Evolutionary conservation across 2,888 invertebrate genomes (phyloP), one percentile per base, ranked within the genome.

Genomic region (Seira musarum): DNA sequence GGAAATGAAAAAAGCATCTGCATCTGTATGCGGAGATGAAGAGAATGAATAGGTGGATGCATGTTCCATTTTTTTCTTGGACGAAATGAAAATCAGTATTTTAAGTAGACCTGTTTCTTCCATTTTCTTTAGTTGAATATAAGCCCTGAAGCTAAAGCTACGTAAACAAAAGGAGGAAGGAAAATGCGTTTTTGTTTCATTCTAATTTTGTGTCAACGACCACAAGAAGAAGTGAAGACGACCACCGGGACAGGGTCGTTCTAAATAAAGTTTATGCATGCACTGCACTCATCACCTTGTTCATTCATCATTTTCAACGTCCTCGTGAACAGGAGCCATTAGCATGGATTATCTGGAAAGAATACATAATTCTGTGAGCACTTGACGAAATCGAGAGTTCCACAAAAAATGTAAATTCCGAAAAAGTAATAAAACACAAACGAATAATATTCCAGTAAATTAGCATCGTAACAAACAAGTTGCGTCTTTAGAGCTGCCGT

Each of bases 241-340:
- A 66, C 65, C 73, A 71, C 60, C 57, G n/a, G n/a, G n/a, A n/a
- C n/a, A 60, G 40, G 13, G 40, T 40, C 40, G 40, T 40, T 13
- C n/a, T n/a, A n/a, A 40, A 40, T 40, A 40, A n/a, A n/a, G n/a
- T n/a, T n/a, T n/a, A 40, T 13, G 40, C 40, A 40, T 8, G 6
- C 40, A 40, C 6, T 40, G 40, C 40, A 40, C 40, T 40, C 40
- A 57, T 77, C 76, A 77, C 77, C 77, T 77, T 71, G 24, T 77
- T 77, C 77, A 77, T 77, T 77, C 64, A 71, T 77, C 77, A 77
- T 40, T 40, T 40, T n/a, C n/a, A n/a, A n/a, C n/a, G n/a, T n/a
- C n/a, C n/a, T n/a, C n/a, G n/a, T n/a, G n/a, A n/a, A n/a, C n/a
- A n/a, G n/a, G n/a, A n/a, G n/a, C n/a, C n/a, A n/a, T n/a, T n/a